These are phyloP conservation scores for Drosophila affinis DNA, from an alignment of 2,888 invertebrate species.

Conservation along the genomic window DNA sequence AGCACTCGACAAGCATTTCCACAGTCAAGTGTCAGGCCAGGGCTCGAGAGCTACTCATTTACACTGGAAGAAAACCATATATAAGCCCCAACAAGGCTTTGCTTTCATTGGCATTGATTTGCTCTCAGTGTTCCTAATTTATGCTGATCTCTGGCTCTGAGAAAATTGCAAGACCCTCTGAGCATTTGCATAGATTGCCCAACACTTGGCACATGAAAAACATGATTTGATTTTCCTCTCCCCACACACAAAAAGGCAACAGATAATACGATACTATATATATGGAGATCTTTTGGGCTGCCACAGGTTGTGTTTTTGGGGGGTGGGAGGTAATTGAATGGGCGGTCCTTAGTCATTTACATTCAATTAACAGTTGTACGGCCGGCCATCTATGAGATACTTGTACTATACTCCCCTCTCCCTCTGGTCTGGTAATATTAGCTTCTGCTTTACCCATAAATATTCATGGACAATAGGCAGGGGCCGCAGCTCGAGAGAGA, in stretches of 20 bases:
- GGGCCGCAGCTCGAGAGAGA: neutral
- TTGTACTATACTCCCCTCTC: neutral
- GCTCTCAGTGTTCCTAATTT: conserved; percentile 30
- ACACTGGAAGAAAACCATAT: conserved; percentile 13
- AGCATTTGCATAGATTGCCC: conserved; percentile 66
- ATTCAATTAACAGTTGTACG: conserved; percentile 72
- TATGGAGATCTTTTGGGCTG: conserved; percentile 23
- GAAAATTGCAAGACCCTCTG: conserved; percentile 11
- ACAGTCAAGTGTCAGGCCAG: conserved; percentile 39
- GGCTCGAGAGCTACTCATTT: conserved; percentile 37
- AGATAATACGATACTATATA: conserved; percentile 26
- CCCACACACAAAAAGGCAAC: conserved; percentile 13
- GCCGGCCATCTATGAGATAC: conserved; percentile 45
- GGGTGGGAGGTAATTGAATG: conserved; percentile 66
- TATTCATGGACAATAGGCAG: conserved; percentile 37
- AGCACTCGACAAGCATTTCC: conserved; percentile 17
- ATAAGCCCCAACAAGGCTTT: neutral
- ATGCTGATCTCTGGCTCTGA: conserved; percentile 38
- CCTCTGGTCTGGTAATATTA: conserved; percentile 15
- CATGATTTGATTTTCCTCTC: conserved; percentile 58
- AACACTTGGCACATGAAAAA: conserved; percentile 52
- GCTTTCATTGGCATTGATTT: neutral
- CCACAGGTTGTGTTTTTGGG: conserved; percentile 49
- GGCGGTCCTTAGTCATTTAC: conserved; percentile 60
- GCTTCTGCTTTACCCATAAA: conserved; percentile 17